Conservation (phyloP, 1,140 invertebrate genomes). For the Polyergus mexicanus region DNA sequence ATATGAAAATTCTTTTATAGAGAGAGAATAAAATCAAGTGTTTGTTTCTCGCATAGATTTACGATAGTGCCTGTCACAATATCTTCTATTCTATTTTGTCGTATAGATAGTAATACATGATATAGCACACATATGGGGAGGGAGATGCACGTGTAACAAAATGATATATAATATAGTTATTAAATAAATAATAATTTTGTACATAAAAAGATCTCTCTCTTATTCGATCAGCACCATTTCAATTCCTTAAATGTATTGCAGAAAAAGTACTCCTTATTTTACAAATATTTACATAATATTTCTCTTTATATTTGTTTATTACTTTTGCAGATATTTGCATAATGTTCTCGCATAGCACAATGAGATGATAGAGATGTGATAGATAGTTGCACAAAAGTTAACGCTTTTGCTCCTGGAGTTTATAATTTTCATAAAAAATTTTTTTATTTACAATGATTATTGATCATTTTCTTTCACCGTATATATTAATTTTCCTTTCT, state of each 20-base stretch:
- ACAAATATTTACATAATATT: neutral
- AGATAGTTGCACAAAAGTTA: neutral
- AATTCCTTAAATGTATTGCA: neutral
- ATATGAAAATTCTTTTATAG: constrained; percentile 12
- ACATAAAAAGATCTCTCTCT: neutral
- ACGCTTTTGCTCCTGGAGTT: constrained; percentile 1
- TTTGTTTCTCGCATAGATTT: constrained; percentile 3
- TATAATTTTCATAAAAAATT: neutral
- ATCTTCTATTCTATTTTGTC: constrained; percentile 9
- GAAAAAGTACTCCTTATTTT: neutral
- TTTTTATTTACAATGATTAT: neutral
- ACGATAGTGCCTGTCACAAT: constrained; percentile 15
- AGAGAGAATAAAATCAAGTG: neutral
- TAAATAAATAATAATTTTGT: constrained; percentile 27
- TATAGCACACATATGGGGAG: neutral
- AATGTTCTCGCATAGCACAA: neutral
- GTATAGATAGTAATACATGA: neutral
- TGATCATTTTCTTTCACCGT: neutral
- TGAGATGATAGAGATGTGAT: neutral
- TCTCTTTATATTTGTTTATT: neutral
- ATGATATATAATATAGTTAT: constrained; percentile 8
- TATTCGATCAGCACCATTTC: constrained; percentile 34
- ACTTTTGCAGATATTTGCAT: constrained; percentile 20
- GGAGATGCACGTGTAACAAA: constrained; percentile 23
- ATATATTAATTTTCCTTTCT: neutral